Conservation (phyloP, 1,140 invertebrate species). For the Dendrolimus kikuchii region DNA sequence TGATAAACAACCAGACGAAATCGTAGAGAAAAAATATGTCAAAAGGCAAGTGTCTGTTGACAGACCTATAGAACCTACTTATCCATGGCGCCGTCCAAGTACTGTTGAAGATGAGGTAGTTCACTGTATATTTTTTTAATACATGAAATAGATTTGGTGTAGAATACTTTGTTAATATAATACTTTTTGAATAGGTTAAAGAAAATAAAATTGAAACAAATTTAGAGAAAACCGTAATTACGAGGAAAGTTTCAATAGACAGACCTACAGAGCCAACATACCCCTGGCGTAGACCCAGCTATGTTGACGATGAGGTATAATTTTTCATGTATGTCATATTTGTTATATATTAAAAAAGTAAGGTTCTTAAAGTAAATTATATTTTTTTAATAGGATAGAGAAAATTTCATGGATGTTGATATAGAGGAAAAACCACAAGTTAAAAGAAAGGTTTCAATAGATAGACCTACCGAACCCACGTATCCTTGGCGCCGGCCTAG, state of each 20-base stretch:
- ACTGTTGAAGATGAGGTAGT: conserved; percentile 3
- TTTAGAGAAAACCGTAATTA: conserved; percentile 3
- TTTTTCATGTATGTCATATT: neutral
- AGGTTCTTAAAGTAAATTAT: neutral
- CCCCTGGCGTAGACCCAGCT: conserved; percentile 25
- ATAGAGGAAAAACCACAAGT: conserved; percentile 11
- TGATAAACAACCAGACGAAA: conserved; percentile 2
- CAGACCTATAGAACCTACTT: conserved; percentile 19
- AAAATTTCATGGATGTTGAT: conserved; percentile 16
- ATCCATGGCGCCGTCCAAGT: conserved; percentile 17
- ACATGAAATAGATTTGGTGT: no score
- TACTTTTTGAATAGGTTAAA: conserved; percentile 2
- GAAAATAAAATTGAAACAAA: conserved; percentile 6
- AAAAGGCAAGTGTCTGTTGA: conserved; percentile 24
- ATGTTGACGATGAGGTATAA: conserved; percentile 14
- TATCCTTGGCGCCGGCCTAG: conserved; percentile 31
- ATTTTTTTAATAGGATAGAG: conserved; percentile 15
- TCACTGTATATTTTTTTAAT: no score
- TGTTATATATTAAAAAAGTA: neutral
- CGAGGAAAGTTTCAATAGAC: conserved; percentile 6
- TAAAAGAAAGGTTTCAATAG: conserved; percentile 24
- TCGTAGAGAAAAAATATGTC: conserved; percentile 15
- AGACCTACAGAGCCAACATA: conserved; percentile 20
- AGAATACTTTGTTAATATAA: neutral
- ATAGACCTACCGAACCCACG: conserved; percentile 23